These are phyloP conservation scores for Brachionus calyciflorus DNA, from an alignment of 1,140 invertebrate genomes.

Conservation along the genomic window DNA sequence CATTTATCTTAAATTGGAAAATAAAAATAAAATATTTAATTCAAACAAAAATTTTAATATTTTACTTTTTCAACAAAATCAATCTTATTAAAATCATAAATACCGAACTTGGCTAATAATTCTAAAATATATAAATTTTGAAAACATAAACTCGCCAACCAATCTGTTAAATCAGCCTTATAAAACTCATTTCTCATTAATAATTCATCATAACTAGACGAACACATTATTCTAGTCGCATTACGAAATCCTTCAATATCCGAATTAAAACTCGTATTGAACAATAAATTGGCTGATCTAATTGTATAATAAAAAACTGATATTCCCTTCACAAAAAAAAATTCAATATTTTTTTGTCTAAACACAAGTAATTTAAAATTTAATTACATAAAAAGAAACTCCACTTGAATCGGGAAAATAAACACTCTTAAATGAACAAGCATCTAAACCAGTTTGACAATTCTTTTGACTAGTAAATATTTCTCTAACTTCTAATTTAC, in stretches of 20 bases:
- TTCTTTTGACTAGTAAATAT: background rate
- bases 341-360: background rate
- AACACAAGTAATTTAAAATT: background rate
- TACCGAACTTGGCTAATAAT: background rate
- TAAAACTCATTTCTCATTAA: background rate
- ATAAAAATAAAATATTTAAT: background rate
- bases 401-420: background rate
- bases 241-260: slow-evolving; percentile 11
- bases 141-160: slow-evolving; percentile 9
- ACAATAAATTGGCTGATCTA: background rate
- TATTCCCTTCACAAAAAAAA: background rate
- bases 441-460: background rate
- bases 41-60: background rate
- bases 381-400: slow-evolving; percentile 6
- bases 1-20: slow-evolving; percentile 30
- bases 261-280: slow-evolving; percentile 7
- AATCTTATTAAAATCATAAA: background rate
- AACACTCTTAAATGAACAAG: slow-evolving; percentile 2
- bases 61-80: slow-evolving; percentile 29
- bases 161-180: background rate
- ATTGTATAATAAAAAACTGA: slow-evolving; percentile 24
- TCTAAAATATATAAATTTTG: slow-evolving; percentile 1
- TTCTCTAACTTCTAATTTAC: background rate
- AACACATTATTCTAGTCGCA: background rate
- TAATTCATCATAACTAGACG: background rate